Evolutionary conservation across 2,888 invertebrate genomes (phyloP).

Genomic region (Nineta flava): DNA sequence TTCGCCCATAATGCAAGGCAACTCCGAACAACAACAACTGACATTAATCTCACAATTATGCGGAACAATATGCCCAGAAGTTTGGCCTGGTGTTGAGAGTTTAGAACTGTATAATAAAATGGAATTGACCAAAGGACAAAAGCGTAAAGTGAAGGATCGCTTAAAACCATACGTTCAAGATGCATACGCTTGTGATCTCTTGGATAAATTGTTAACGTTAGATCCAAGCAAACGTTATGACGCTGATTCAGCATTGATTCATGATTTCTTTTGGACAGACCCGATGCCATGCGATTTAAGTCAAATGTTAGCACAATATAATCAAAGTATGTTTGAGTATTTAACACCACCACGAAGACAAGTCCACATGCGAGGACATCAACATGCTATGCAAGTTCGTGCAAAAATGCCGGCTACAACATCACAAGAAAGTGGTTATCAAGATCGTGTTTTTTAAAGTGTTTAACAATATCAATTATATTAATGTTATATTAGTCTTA

Average conservation of each 20-base stretch:
- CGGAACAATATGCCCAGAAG: conserved; percentile 84
- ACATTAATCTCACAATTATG: conserved; percentile 90
- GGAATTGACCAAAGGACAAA: conserved; percentile 75
- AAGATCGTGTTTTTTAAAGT: conserved; percentile 67
- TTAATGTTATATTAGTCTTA: too few relatives aligned
- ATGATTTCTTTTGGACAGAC: conserved; percentile 97
- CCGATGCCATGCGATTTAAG: conserved; percentile 87
- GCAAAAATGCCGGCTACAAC: conserved; percentile 30
- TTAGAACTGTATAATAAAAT: conserved; percentile 78
- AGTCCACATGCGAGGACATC: conserved; percentile 50
- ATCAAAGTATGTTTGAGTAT: conserved; percentile 91
- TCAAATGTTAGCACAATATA: conserved; percentile 83
- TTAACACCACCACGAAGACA: conserved; percentile 60
- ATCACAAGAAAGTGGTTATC: conserved; percentile 63
- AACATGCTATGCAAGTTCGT: conserved; percentile 39
- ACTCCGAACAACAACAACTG: conserved; percentile 91
- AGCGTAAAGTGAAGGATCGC: conserved; percentile 69
- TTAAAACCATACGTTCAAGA: conserved; percentile 83
- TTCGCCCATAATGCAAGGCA: conserved; percentile 89
- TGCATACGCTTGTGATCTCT: conserved; percentile 77
- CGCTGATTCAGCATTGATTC: conserved; percentile 85
- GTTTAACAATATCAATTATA: background rate
- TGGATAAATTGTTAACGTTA: conserved; percentile 80
- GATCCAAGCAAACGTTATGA: conserved; percentile 83
- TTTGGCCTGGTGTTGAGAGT: conserved; percentile 87